These are phyloP conservation scores for Tachycineta bicolor DNA, from an alignment of 2,113 vertebrate species.

Conservation along the genomic window DNA sequence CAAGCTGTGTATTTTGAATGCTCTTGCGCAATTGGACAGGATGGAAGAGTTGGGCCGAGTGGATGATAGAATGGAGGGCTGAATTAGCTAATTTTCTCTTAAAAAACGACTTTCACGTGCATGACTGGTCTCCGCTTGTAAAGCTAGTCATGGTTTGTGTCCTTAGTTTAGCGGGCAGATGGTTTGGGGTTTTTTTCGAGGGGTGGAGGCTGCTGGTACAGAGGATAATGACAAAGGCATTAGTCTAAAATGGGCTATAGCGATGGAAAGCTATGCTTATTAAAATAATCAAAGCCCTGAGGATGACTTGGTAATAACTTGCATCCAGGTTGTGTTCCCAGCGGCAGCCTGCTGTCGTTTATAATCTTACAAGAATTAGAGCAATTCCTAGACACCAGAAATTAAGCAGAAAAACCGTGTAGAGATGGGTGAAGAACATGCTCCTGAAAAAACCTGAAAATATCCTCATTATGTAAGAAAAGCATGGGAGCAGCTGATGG, in stretches of 20 bases:
- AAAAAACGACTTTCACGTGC: background rate
- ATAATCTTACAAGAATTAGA: background rate
- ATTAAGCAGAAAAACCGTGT: background rate
- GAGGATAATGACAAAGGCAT: background rate
- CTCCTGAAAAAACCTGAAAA: background rate
- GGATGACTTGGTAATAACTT: background rate
- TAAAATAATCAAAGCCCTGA: background rate
- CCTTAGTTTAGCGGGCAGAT: background rate
- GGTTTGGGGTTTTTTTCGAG: background rate
- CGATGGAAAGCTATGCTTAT: background rate
- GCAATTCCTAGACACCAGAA: accelerated
- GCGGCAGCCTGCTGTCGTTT: background rate
- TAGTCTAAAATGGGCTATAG: background rate
- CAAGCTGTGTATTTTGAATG: accelerated
- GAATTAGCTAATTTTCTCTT: accelerated
- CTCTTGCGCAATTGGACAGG: background rate
- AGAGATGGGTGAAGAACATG: background rate
- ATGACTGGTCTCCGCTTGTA: background rate
- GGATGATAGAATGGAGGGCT: background rate
- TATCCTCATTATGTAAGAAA: background rate
- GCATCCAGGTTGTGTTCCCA: background rate
- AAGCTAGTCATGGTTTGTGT: background rate
- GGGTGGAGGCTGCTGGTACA: accelerated
- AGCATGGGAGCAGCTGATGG: background rate
- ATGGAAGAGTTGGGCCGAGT: background rate